Base-by-base conservation (phyloP, 2,113 vertebrate species). In the Megaleporinus macrocephalus region DNA sequence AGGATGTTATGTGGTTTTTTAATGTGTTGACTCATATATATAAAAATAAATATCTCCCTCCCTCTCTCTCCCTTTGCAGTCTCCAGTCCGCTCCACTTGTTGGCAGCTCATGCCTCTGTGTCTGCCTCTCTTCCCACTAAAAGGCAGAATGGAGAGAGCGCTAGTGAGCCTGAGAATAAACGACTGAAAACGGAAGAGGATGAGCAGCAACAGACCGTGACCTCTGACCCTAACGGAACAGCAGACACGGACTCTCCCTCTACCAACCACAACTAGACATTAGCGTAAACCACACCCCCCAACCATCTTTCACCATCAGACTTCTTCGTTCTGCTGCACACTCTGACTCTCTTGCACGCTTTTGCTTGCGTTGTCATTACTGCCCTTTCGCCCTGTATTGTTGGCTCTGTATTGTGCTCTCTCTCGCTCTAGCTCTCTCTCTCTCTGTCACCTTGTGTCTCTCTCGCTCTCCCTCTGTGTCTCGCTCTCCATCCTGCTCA, bases 121-220 rank as follows among this genome's bases (percentile, higher is more conserved):
- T 98, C 97, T 0, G 97, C 97, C 0, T 97, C 95, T 30, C 96
- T 99, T 26, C 98, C 97, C 59, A 99, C 96, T 5, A 99, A 99
- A 89, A 95, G 97, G 10, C 96, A 95, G 90, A 96, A 95, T 0
- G 95, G 96, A 4, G 96, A 95, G 84, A 47, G 47, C 1, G 18
- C 70, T 0, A 22, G 65, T 33, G 95, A 95, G 81, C 95, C 91
- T 0, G 95, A 96, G 84, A 92, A 94, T 80, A 98, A 99, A 90
- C 95, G 96, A 20, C 72, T 91, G 85, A 99, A 97, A 91, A 87
- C 91, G 0, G 96, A 44, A 7, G 41, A 97, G 27, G 95, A 84
- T 3, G 88, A 94, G 0, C 93, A 93, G 27, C 53, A 61, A 6
- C 57, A 47, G 72, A 91, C 90, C 76, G 84, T 93, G 51, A 89